Percentiles rank a stretch among this genome's conserved stretches.
These are phyloP conservation scores for Chamaea fasciata DNA, from an alignment of 2,113 vertebrate genomes.

Conservation along the genomic window DNA sequence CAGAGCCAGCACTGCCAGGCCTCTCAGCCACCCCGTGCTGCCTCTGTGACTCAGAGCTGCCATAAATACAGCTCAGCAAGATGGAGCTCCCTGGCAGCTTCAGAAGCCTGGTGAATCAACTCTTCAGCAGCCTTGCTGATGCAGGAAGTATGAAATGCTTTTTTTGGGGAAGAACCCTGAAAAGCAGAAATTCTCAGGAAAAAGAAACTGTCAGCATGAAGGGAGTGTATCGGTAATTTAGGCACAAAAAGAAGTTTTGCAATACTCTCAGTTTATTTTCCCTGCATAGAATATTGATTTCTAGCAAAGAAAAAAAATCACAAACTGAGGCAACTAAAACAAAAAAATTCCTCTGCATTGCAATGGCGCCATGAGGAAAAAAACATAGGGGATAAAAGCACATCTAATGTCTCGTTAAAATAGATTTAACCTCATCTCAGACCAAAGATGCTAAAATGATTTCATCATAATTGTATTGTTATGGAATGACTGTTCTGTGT, in stretches of 20 bases:
- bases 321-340: background rate
- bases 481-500: slow-evolving; percentile 13
- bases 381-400: slow-evolving; percentile 12
- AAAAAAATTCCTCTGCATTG: background rate
- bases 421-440: slow-evolving; percentile 53
- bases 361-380: background rate
- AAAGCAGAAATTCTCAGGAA: background rate
- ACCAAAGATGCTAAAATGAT: slow-evolving; percentile 54
- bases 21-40: background rate
- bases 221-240: background rate
- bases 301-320: background rate
- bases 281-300: background rate
- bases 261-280: background rate
- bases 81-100: background rate
- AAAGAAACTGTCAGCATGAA: background rate
- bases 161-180: background rate
- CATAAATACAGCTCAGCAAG: background rate
- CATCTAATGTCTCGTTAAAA: slow-evolving; percentile 30
- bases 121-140: background rate
- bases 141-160: background rate
- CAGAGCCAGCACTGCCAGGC: background rate
- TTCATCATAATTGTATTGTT: slow-evolving; percentile 65
- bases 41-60: background rate
- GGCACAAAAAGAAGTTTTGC: background rate
- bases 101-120: background rate